Evolutionary conservation across 2,113 vertebrate species (phyloP).

Genomic region (Rousettus leschenaultii): DNA sequence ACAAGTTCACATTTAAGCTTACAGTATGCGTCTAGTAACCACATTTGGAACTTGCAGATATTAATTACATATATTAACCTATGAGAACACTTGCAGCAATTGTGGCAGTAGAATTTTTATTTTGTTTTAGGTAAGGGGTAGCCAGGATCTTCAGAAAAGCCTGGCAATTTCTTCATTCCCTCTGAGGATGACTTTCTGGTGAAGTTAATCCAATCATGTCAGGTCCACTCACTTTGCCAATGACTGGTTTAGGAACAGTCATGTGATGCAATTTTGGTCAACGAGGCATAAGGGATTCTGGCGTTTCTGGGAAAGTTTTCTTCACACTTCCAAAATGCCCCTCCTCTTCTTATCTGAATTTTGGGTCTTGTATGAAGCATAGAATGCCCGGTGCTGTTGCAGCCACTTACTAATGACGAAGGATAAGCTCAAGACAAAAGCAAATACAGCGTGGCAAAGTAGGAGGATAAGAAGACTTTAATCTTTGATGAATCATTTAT

Average conservation of each 20-base stretch:
- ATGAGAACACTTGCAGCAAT: background rate
- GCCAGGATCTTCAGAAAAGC: background rate
- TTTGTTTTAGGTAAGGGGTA: background rate
- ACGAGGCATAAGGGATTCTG: background rate
- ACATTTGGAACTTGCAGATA: background rate
- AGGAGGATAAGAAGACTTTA: background rate
- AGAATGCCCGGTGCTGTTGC: background rate
- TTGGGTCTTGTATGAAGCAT: background rate
- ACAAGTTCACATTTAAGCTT: background rate
- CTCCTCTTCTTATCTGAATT: background rate
- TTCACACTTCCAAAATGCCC: background rate
- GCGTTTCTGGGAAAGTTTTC: conserved; percentile 9
- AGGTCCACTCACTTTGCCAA: background rate
- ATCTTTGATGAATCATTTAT: background rate
- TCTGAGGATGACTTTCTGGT: background rate
- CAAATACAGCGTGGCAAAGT: background rate
- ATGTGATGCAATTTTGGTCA: background rate
- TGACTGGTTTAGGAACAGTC: background rate
- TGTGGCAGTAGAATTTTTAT: background rate
- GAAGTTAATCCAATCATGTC: background rate
- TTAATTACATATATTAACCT: background rate
- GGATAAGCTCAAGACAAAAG: background rate
- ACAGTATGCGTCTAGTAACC: background rate
- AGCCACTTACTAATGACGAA: background rate
- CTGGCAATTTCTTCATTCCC: background rate